Conservation (phyloP, 2,888 invertebrate species). For the Tryphoninae sp. region DNA sequence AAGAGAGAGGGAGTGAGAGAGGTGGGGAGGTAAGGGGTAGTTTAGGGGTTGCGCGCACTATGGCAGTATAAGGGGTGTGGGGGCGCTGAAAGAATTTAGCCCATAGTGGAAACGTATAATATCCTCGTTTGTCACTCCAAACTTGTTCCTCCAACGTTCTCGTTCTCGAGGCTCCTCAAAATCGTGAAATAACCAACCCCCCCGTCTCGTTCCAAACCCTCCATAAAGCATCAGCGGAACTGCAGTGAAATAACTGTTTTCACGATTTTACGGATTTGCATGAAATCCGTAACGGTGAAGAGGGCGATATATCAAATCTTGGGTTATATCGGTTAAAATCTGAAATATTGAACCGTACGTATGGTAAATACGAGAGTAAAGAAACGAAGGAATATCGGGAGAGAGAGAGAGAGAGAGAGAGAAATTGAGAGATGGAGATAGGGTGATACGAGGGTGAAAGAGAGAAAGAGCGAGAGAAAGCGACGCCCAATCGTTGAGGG, state of each 20-base stretch:
- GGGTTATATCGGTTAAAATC: neutral
- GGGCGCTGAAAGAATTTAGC: slow-evolving; percentile 54
- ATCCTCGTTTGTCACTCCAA: slow-evolving; percentile 57
- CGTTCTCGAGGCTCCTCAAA: slow-evolving; percentile 12
- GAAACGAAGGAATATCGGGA: neutral
- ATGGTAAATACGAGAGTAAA: neutral
- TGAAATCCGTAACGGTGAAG: slow-evolving; percentile 39
- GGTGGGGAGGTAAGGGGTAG: slow-evolving; percentile 20
- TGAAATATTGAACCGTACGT: neutral
- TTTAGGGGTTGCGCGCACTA: slow-evolving; percentile 16
- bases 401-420: neutral
- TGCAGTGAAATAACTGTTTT: slow-evolving; percentile 37
- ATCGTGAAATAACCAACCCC: slow-evolving; percentile 42
- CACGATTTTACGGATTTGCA: slow-evolving; percentile 45
- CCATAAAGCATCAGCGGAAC: slow-evolving; percentile 12
- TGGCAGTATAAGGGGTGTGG: neutral
- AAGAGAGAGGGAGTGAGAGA: slow-evolving; percentile 11
- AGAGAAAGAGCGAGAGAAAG: slow-evolving; percentile 3
- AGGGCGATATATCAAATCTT: neutral
- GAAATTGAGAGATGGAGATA: neutral
- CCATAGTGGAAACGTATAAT: slow-evolving; percentile 46
- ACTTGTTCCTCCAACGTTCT: slow-evolving; percentile 37
- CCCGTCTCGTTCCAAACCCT: neutral
- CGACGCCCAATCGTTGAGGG: slow-evolving; percentile 21
- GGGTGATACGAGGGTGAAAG: neutral